Conservation (phyloP, 2,888 invertebrate species). For the Mycogona germanica region DNA sequence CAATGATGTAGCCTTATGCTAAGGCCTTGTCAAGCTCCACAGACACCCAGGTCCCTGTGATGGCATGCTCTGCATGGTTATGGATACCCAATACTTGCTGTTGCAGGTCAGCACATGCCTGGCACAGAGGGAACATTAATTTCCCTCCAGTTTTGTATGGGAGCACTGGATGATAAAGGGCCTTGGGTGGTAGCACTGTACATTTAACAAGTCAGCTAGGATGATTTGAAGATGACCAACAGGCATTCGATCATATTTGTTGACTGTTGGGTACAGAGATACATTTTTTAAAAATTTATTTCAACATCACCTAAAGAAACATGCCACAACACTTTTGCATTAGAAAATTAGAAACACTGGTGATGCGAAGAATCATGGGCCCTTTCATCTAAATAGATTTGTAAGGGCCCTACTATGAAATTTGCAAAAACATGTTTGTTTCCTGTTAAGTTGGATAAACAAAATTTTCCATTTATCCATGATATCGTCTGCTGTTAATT, state of each 20-base stretch:
- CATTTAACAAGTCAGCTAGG: constrained; percentile 25
- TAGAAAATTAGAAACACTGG: too few species aligned
- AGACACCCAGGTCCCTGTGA: constrained; percentile 27
- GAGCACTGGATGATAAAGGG: constrained; percentile 27
- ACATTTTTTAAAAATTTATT: too few species aligned
- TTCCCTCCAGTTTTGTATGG: constrained; percentile 26
- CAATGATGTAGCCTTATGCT: constrained; percentile 25
- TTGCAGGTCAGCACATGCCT: constrained; percentile 22
- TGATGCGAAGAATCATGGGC: too few species aligned
- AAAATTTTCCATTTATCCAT: too few species aligned
- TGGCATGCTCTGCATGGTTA: constrained; percentile 23
- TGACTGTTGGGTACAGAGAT: constrained; percentile 26
- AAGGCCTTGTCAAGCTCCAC: constrained; percentile 26
- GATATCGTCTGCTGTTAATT: too few species aligned
- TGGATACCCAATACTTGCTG: constrained; percentile 24
- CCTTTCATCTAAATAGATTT: too few species aligned
- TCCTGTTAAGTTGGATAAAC: too few species aligned
- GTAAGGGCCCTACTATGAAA: too few species aligned
- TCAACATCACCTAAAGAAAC: too few species aligned
- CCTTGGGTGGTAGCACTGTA: constrained; percentile 25
- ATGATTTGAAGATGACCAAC: constrained; percentile 25
- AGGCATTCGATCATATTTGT: constrained; percentile 25
- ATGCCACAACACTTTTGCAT: too few species aligned
- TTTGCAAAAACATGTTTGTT: too few species aligned
- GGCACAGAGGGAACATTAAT: constrained; percentile 26